Conservation (phyloP, 1,140 invertebrate genomes). For the Anastrepha obliqua region DNA sequence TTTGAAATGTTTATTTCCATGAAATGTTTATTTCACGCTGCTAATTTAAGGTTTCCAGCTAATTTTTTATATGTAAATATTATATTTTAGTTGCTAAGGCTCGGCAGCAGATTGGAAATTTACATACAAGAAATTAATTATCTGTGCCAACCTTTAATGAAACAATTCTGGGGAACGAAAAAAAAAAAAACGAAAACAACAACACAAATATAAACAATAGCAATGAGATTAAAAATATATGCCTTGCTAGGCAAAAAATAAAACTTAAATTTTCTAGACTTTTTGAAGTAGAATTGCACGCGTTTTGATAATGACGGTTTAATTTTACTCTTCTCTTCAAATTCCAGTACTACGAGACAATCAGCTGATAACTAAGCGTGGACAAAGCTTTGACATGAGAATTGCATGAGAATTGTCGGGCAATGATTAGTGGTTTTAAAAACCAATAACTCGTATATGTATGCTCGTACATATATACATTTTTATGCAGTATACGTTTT, state of each 20-base stretch:
- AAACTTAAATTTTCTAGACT: too few species aligned
- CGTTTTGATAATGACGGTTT: conserved; percentile 4
- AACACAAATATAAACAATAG: conserved; percentile 11
- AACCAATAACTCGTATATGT: not conserved
- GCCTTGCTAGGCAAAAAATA: not conserved
- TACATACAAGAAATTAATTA: too few species aligned
- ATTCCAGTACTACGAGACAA: too few species aligned
- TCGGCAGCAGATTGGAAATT: too few species aligned
- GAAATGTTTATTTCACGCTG: not conserved
- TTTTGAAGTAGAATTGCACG: not conserved
- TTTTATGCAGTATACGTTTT: too few species aligned
- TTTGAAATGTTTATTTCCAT: not conserved
- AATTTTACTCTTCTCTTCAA: not conserved
- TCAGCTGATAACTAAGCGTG: not conserved
- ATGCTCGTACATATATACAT: too few species aligned
- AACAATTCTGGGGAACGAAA: too few species aligned
- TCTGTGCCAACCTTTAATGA: too few species aligned
- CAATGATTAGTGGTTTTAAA: not conserved
- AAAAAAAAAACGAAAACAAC: too few species aligned
- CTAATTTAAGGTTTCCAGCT: not conserved
- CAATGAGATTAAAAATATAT: not conserved
- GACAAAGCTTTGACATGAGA: not conserved
- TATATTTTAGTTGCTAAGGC: conserved; percentile 15
- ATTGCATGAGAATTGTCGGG: not conserved
- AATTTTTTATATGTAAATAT: conserved; percentile 11